Percentiles rank a stretch among this genome's conserved stretches.
Evolutionary conservation across 2,797 vertebrate species (phyloP).

Genomic region (Miopithecus talapoin): DNA sequence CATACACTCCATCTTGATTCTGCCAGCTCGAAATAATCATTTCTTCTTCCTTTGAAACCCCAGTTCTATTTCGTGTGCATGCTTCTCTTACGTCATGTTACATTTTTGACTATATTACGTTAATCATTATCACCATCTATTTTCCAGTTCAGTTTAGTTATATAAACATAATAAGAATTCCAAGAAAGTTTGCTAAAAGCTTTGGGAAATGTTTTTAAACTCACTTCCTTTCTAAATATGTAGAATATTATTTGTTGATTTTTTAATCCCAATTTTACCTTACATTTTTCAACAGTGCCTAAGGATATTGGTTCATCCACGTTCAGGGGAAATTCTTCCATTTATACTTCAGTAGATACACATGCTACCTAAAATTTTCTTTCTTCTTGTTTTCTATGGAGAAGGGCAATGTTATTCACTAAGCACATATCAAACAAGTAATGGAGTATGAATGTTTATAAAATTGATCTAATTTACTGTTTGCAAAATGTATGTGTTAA

Average conservation of each 20-base stretch:
- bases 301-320: background rate
- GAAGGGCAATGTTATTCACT: background rate
- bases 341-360: background rate
- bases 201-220: background rate
- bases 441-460: background rate
- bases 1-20: background rate
- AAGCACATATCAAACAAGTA: background rate
- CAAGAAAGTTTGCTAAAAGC: background rate
- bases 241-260: background rate
- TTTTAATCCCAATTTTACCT: slow-evolving; percentile 4
- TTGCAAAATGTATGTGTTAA: background rate
- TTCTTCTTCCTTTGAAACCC: background rate
- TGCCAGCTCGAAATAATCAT: background rate
- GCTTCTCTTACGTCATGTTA: background rate
- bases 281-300: background rate
- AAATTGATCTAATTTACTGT: background rate
- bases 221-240: background rate
- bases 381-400: background rate
- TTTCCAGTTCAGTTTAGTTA: background rate
- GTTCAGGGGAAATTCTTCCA: background rate
- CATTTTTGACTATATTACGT: background rate
- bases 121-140: background rate
- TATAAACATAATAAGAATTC: background rate
- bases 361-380: background rate
- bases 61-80: background rate